Conservation (phyloP, 1,140 invertebrate genomes). For the Tetragonula clypearis region DNA sequence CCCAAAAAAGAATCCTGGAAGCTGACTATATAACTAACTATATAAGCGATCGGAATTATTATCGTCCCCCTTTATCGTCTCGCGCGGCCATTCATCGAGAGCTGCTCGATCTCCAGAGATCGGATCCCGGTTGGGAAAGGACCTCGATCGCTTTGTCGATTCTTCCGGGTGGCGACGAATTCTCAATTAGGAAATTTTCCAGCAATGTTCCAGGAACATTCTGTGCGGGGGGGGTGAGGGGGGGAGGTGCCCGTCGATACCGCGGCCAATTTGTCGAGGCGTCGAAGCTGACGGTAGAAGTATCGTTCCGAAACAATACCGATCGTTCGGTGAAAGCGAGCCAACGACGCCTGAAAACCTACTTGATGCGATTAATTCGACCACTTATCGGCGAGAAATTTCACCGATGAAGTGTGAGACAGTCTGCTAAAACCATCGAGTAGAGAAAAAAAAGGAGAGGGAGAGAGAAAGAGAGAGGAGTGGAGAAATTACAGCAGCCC, state of each 20-base stretch:
- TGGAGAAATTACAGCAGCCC: not conserved
- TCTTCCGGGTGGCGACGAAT: not conserved
- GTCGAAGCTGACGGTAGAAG: not conserved
- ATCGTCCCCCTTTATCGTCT: not conserved
- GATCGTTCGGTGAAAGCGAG: constrained; percentile 18
- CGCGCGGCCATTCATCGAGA: not conserved
- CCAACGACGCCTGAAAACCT: constrained; percentile 12
- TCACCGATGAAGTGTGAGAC: no score
- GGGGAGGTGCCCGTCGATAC: not conserved
- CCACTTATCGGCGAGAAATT: constrained; percentile 13
- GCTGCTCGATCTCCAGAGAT: not conserved
- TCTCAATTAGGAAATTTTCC: constrained; percentile 23
- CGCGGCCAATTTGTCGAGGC: not conserved
- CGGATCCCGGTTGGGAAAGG: not conserved
- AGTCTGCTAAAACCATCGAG: not conserved
- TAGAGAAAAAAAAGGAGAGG: no score
- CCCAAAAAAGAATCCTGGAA: no score
- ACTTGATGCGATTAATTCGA: constrained; percentile 27
- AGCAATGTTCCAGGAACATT: not conserved
- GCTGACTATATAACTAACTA: not conserved
- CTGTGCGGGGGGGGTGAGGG: no score
- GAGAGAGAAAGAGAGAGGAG: no score
- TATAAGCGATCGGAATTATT: not conserved
- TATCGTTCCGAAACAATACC: constrained; percentile 18
- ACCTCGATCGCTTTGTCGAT: not conserved